Conservation (phyloP, 2,888 invertebrate genomes). For the Orthosia cruda region DNA sequence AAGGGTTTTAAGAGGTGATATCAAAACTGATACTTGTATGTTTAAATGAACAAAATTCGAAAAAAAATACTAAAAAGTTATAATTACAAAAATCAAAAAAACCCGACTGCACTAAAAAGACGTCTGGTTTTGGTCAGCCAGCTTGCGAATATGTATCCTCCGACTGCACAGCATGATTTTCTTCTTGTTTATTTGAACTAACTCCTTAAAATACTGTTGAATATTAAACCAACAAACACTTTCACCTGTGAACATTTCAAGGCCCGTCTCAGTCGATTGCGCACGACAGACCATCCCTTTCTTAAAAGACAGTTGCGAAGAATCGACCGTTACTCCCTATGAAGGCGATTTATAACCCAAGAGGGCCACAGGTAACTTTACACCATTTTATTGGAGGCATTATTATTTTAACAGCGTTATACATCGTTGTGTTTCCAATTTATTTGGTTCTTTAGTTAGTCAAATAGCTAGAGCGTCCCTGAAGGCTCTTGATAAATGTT, state of each 20-base stretch:
- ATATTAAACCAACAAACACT: conserved; percentile 4
- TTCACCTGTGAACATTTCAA: conserved; percentile 34
- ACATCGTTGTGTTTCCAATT: not conserved
- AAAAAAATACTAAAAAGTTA: too few species aligned
- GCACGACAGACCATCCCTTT: conserved; percentile 78
- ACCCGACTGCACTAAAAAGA: too few species aligned
- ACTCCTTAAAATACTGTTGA: not conserved
- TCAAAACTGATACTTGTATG: too few species aligned
- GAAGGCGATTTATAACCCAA: conserved; percentile 45
- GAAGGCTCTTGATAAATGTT: not conserved
- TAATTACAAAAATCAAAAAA: too few species aligned
- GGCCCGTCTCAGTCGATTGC: conserved; percentile 70
- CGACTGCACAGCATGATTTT: too few species aligned
- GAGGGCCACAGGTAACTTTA: conserved; percentile 13
- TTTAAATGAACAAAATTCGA: too few species aligned
- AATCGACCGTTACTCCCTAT: conserved; percentile 74
- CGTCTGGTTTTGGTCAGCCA: too few species aligned
- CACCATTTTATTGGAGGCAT: conserved; percentile 1
- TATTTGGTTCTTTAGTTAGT: not conserved
- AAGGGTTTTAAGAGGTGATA: too few species aligned
- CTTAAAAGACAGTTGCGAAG: conserved; percentile 79
- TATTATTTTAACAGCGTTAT: not conserved
- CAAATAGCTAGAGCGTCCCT: too few species aligned
- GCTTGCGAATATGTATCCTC: too few species aligned
- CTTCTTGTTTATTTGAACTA: too few species aligned